A percentile compares a stretch with the other conserved stretches of the same genome.
Evolutionary conservation across 1,140 invertebrate genomes (phyloP).

Genomic region (Drosophila willistoni): DNA sequence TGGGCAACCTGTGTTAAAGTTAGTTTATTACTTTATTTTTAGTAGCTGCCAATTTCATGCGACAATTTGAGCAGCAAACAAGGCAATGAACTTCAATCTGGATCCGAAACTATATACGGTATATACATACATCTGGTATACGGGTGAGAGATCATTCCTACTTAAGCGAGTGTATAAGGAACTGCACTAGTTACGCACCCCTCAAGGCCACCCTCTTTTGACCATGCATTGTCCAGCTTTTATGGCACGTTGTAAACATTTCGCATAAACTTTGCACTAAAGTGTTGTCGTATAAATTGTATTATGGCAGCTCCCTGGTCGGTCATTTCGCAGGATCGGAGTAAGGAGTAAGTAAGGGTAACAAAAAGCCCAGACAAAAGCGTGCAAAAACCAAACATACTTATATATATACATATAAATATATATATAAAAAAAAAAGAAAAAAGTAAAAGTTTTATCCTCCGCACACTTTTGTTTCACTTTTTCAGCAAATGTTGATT

Average conservation of each 20-base stretch:
- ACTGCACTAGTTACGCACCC: conserved; percentile 71
- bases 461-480: conserved; percentile 38
- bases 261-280: conserved; percentile 79
- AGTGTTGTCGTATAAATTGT: conserved; percentile 81
- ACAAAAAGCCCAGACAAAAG: conserved; percentile 36
- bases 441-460: conserved; percentile 40
- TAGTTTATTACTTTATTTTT: conserved; percentile 80
- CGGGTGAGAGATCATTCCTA: conserved; percentile 22
- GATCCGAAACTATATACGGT: conserved; percentile 18
- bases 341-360: neutral
- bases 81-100: conserved; percentile 27
- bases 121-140: conserved; percentile 32
- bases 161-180: conserved; percentile 51
- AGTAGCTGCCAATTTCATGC: conserved; percentile 77
- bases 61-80: conserved; percentile 59
- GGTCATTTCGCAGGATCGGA: conserved; percentile 57
- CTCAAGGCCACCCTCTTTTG: conserved; percentile 5
- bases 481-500: conserved; percentile 33
- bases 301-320: conserved; percentile 77
- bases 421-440: conserved; percentile 4
- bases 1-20: conserved; percentile 58
- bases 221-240: conserved; percentile 73
- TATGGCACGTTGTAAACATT: conserved; percentile 79
- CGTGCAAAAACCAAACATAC: conserved; percentile 17
- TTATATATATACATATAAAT: neutral